Evolutionary conservation across 1,140 invertebrate genomes (phyloP), one percentile per base, ranked within the genome.

Genomic region (Ips nitidus): DNA sequence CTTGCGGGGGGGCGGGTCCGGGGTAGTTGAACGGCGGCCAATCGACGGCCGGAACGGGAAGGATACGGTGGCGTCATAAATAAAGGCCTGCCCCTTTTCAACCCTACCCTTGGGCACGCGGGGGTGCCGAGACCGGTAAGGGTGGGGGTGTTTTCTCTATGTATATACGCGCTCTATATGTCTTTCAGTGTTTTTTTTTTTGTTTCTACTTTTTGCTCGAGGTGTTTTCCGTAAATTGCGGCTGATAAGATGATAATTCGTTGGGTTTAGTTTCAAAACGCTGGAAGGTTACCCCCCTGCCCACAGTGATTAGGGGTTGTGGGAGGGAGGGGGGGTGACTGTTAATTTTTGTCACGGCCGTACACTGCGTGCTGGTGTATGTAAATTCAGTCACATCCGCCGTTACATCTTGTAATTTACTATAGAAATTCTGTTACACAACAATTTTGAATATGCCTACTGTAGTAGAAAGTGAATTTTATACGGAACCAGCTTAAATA

Each of bases 1-100:
- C 52, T 37, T 4, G 52, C 22, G 52, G 63, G 63, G 61, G 66
- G 77, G 77, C 69, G 73, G 73, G 68, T 67, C 70, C 62, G 65
- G 71, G 72, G 76, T 22, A 22, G 75, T 73, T 71, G 73, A 73
- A 72, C 59, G 56, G 71, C 71, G 66, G 75, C 71, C 66, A 63
- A 65, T 65, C 57, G 40, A 43, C 36, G 45, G 45, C 41, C 22
- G 58, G 59, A 66, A 69, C 63, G 71, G 74, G 71, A 64, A 63
- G 52, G 64, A 52, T 47, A 47, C 62, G 61, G 69, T 57, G 67
- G 67, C 67, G 67, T 69, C 67, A 62, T 61, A 61, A 61, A 69
- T 53, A 42, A 55, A 61, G 60, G 7, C 50, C 67, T 8, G 52
- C 59, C 67, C 67, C 50, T 41, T 45, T 53, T 45, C 36, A 38